Percentiles rank a stretch among this genome's conserved stretches.
Conservation (phyloP, 2,797 vertebrate species). For the Megalops cyprinoides region DNA sequence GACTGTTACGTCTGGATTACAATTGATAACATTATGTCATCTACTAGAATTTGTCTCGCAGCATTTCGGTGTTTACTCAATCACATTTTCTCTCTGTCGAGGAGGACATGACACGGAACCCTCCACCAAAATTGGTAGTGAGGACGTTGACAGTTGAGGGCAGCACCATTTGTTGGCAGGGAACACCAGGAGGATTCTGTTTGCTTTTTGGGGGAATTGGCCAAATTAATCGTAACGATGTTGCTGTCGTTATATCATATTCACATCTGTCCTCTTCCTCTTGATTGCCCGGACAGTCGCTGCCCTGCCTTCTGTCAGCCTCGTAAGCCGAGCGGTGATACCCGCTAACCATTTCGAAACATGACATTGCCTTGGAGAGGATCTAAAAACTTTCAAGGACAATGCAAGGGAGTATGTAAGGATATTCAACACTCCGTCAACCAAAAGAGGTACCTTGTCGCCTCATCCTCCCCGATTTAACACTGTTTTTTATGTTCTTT, state of each 20-base stretch:
- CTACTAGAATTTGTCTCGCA: too few species aligned
- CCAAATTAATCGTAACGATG: constrained; percentile 22
- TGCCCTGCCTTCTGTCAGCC: constrained; percentile 7
- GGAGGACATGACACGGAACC: neutral
- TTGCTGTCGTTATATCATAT: constrained; percentile 8
- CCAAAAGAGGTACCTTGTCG: constrained; percentile 7
- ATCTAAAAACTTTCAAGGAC: constrained; percentile 16
- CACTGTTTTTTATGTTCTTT: neutral
- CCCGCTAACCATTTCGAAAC: neutral
- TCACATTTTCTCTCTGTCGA: neutral
- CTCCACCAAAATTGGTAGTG: neutral
- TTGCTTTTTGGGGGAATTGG: constrained; percentile 13
- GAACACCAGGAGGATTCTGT: neutral
- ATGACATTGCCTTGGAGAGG: constrained; percentile 4
- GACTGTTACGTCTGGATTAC: too few species aligned
- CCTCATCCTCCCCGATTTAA: neutral
- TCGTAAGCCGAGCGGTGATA: neutral
- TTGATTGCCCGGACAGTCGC: constrained; percentile 19
- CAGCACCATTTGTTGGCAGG: neutral
- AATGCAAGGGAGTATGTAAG: constrained; percentile 3
- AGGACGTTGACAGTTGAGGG: neutral
- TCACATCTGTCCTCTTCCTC: constrained; percentile 19
- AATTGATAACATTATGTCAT: too few species aligned
- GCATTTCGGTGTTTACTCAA: too few species aligned
- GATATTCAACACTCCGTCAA: constrained; percentile 8